Base-by-base conservation (phyloP, 2,888 invertebrate species). In the Halictus quadricinctus region DNA sequence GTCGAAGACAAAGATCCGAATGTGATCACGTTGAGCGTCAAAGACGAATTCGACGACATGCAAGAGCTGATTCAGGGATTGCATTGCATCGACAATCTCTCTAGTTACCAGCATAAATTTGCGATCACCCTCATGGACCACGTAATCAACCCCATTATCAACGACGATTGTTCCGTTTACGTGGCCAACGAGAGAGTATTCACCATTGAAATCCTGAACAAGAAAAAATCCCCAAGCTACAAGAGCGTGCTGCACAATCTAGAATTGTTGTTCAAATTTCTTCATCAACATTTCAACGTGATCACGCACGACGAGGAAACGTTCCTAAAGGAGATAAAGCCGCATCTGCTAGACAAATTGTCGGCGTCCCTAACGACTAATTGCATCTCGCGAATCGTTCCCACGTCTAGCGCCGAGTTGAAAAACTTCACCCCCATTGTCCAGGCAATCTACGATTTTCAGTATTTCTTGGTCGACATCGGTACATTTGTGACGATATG, bases 371-470 rank as follows among this genome's bases (percentile, higher is more conserved):
- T 98, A 60, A 96, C 97, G 5, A 96, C 96, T 86, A 96, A 97
- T 90, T 98, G 98, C 92, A 95, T 98, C 13, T 95, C 96, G 75
- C 95, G 96, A 87, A 97, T 97, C 0, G 96, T 98, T 91, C 98
- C 98, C 0, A 96, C 96, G 87, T 97, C 96, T 76, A 96, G 96
- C 88, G 96, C 96, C 79, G 97, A 97, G 87, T 95, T 98, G 83
- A 96, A 96, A 88, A 95, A 95, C 29, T 98, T 97, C 89, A 95
- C 95, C 6, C 95, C 95, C 43, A 95, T 97, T 1, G 96, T 97
- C 41, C 94, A 95, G 5, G 96, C 96, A 90, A 97, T 97, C 60
- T 94, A 96, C 83, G 94, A 95, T 74, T 97, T 98, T 86, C 97
- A 98, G 93, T 94, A 95, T 72, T 95, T 95, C 84, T 95, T 98